These are phyloP conservation scores for Pterocles orientalis DNA, from an alignment of 2,113 vertebrate genomes.

Conservation along the genomic window DNA sequence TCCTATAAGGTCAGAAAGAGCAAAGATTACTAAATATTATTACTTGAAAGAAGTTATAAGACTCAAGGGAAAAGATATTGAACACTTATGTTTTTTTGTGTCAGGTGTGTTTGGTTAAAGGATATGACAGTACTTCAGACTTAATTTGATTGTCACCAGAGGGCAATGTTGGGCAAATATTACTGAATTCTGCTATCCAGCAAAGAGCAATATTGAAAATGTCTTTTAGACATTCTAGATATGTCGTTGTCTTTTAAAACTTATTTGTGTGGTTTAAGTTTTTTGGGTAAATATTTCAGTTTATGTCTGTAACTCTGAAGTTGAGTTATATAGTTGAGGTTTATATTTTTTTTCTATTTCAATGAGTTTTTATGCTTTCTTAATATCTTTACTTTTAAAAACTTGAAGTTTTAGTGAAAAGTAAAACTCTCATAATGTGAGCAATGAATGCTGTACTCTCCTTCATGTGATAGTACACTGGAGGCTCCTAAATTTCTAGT, in stretches of 20 bases:
- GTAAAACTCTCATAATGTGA: not conserved
- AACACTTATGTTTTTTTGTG: not conserved
- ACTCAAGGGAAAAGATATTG: not conserved
- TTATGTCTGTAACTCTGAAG: not conserved
- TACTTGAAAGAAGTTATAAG: not conserved
- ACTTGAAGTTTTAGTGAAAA: not conserved
- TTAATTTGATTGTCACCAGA: not conserved
- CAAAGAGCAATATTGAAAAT: not conserved
- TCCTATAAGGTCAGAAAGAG: not conserved
- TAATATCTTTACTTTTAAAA: not conserved
- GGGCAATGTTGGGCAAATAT: conserved; percentile 57
- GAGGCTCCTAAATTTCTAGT: not conserved
- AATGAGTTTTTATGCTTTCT: not conserved
- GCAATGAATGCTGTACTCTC: not conserved
- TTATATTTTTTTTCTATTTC: not conserved
- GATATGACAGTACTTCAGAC: not conserved
- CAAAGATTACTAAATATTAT: not conserved
- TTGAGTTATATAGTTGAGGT: not conserved
- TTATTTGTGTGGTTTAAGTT: not conserved
- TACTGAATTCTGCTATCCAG: not conserved
- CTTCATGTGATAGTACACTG: not conserved
- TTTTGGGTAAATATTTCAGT: not conserved
- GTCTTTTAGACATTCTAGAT: not conserved
- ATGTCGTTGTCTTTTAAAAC: not conserved
- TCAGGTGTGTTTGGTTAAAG: not conserved